Base-by-base conservation (phyloP, 2,888 invertebrate species). In the Osedax fenrisi region DNA sequence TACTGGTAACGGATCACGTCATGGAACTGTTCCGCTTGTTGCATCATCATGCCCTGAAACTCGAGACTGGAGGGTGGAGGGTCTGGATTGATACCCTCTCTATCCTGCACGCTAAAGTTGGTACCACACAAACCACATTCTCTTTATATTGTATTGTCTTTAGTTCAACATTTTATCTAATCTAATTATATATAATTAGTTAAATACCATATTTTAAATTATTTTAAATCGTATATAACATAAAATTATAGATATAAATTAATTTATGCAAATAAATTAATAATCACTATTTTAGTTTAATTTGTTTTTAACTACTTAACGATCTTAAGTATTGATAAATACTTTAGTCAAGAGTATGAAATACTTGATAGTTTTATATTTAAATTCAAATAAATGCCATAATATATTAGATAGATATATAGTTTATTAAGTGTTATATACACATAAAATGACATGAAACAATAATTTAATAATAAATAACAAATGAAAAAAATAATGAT, bases 51-150 rank as follows among this genome's bases (percentile, higher is more conserved):
- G 98, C 98, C 61, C 94, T 99, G 80, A 96, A 97, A 83, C 93
- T 93, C 81, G 98, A 99, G 85, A 98, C 95, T 82, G 98, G 98
- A 2, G 98, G 98, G 21, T 99, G 98, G 98, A 87, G 98, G 76
- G 98, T 99, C 22, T 98, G 98, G 98, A 97, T 99, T 2, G 98
- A 99, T 83, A 99, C 98, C 0, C 86, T 99, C 76, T 97, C 98
- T 64, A 99, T 99, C 81, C 94, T 98, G 1, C 98, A 98, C 86
- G 97, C 97, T 0, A 97, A 97, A 89, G 96, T 92, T 83, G 82
- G 81, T 61, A 1, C 2, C 5, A 22, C 64, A 13, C 23, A 23
- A 17, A 56, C 10, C 17, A 56, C 17, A 13, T 13, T 13, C 13
- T 10, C 17, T 56, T 13, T 13, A 56, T 56, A 17, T n/a, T n/a